phyloP scores from a whole-genome alignment of 2,113 vertebrate species.

The Hyperoodon ampullatus region DNA sequence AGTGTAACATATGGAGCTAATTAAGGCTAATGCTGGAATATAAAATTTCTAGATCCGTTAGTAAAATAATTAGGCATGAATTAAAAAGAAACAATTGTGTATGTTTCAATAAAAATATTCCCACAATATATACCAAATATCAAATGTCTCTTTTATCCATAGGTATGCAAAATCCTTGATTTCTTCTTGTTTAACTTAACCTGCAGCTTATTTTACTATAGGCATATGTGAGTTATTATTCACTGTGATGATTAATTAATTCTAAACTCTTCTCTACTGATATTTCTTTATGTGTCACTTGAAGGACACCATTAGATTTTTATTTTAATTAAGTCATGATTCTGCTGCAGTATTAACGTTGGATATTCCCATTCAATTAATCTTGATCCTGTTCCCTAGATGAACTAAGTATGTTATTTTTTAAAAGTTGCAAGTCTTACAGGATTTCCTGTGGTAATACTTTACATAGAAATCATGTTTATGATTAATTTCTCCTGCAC shows the following conservation, averaged over 20 bases:
- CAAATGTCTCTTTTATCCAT: background rate
- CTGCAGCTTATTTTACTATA: slow-evolving; percentile 33
- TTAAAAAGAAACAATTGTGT: background rate
- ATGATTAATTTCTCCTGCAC: slow-evolving; percentile 54
- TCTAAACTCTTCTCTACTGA: slow-evolving; percentile 48
- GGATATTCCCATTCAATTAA: slow-evolving; percentile 61
- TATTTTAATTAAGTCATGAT: slow-evolving; percentile 73
- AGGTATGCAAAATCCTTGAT: background rate
- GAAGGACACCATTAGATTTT: slow-evolving; percentile 63
- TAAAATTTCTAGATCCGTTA: background rate
- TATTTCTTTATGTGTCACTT: slow-evolving; percentile 65
- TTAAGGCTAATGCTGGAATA: background rate
- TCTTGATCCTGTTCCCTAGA: slow-evolving; percentile 66
- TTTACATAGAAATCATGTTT: background rate
- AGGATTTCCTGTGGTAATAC: slow-evolving; percentile 29
- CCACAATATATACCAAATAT: background rate
- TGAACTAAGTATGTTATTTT: slow-evolving; percentile 35
- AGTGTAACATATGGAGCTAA: background rate
- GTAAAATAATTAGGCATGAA: slow-evolving; percentile 21
- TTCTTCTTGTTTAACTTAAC: slow-evolving; percentile 29
- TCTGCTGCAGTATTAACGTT: slow-evolving; percentile 45
- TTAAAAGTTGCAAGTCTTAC: background rate
- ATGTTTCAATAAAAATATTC: slow-evolving; percentile 18
- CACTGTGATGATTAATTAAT: slow-evolving; percentile 71
- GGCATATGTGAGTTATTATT: slow-evolving; percentile 43